These are phyloP conservation scores for Zaprionus gabonicus DNA, from an alignment of 1,140 invertebrate genomes.

Conservation along the genomic window DNA sequence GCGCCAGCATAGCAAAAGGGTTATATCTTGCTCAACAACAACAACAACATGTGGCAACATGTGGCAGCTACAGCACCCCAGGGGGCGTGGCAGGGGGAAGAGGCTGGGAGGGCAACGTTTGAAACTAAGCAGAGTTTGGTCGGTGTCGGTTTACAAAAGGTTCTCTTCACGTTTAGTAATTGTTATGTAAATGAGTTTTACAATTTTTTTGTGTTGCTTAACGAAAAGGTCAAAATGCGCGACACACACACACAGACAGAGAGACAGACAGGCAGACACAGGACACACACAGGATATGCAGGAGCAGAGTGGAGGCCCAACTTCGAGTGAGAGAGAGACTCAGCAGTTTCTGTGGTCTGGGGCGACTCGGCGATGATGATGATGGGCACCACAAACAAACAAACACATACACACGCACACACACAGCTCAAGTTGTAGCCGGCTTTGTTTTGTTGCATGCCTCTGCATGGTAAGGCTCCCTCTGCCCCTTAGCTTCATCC, in stretches of 20 bases:
- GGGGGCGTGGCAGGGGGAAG: not conserved
- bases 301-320: not conserved
- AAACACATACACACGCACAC: constrained; percentile 5
- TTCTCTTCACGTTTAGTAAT: constrained; percentile 61
- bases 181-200: constrained; percentile 83
- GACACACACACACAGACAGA: constrained; percentile 14
- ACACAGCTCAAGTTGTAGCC: constrained; percentile 30
- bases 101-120: not conserved
- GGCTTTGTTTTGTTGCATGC: constrained; percentile 40
- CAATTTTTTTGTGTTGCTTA: constrained; percentile 62
- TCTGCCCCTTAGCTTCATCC: not conserved
- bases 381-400: constrained; percentile 12
- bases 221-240: constrained; percentile 65
- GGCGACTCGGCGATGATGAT: constrained; percentile 3
- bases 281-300: constrained; percentile 4
- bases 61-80: constrained; percentile 7
- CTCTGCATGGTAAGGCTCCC: constrained; percentile 38
- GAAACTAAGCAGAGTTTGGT: constrained; percentile 23
- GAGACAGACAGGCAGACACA: no score
- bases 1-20: constrained; percentile 43
- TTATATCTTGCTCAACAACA: constrained; percentile 29
- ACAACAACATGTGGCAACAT: constrained; percentile 39
- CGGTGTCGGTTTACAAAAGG: constrained; percentile 38
- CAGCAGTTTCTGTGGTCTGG: constrained; percentile 31
- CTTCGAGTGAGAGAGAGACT: constrained; percentile 16